Evolutionary conservation across 2,888 invertebrate genomes (phyloP).

Genomic region (Leptopilina myrica): DNA sequence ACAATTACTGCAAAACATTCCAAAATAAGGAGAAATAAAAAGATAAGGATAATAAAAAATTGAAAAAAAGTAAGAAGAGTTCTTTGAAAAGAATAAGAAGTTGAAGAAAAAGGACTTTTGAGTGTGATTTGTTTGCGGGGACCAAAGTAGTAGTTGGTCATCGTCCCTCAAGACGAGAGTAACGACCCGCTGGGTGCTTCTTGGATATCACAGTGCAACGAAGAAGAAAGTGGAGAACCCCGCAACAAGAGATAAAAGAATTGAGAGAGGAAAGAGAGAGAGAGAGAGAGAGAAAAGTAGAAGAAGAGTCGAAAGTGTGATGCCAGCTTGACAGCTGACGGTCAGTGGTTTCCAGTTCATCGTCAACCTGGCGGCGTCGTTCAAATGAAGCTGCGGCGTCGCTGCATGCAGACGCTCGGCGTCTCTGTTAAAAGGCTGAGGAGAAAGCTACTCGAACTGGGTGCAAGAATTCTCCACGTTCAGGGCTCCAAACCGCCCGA

Average conservation of each 20-base stretch:
- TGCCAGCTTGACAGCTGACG: constrained; percentile 56
- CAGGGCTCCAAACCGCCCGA: constrained; percentile 72
- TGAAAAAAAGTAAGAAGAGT: not conserved
- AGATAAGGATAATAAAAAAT: too few relatives aligned
- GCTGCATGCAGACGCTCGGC: constrained; percentile 76
- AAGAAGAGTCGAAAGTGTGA: constrained; percentile 45
- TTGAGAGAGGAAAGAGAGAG: constrained; percentile 37
- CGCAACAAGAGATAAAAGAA: constrained; percentile 44
- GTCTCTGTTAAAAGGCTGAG: constrained; percentile 75
- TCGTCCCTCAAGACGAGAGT: constrained; percentile 29
- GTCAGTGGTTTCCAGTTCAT: constrained; percentile 66
- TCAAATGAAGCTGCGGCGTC: constrained; percentile 76
- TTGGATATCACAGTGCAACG: constrained; percentile 32
- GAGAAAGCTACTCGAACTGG: constrained; percentile 73
- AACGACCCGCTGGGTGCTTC: constrained; percentile 38
- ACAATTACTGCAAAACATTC: not conserved
- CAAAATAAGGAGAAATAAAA: not conserved
- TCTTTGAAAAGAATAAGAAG: too few relatives aligned
- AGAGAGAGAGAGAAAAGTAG: not conserved
- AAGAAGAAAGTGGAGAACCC: constrained; percentile 40
- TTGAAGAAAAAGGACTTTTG: too few relatives aligned
- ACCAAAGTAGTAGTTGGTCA: constrained; percentile 13
- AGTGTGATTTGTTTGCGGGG: not conserved
- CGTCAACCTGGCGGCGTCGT: constrained; percentile 74
- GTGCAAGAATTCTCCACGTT: constrained; percentile 73